Evolutionary conservation across 2,113 vertebrate genomes (phyloP).

Genomic region (Tenrec ecaudatus): DNA sequence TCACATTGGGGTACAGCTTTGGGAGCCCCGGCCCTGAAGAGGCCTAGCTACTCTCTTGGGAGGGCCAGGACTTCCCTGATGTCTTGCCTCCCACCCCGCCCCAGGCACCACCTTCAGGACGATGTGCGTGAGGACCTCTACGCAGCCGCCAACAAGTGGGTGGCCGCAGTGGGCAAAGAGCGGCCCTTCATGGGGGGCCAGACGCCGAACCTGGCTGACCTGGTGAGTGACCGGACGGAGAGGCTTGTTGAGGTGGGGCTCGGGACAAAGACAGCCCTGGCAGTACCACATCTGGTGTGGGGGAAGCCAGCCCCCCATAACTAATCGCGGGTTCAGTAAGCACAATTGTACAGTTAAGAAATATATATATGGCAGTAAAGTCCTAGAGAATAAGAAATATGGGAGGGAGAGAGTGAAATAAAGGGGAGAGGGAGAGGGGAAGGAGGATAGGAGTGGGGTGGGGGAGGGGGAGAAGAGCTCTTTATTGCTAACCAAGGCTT

Average conservation of each 20-base stretch:
- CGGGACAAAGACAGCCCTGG: background rate
- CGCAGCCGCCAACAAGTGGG: slow-evolving; percentile 94
- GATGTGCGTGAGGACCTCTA: slow-evolving; percentile 96
- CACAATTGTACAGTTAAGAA: too few relatives aligned
- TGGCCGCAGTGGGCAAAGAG: slow-evolving; percentile 93
- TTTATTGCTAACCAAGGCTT: too few relatives aligned
- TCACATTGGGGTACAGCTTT: rapidly evolving
- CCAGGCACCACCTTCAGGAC: slow-evolving; percentile 93
- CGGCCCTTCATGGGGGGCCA: slow-evolving; percentile 96
- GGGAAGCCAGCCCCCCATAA: too few relatives aligned
- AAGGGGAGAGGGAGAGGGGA: too few relatives aligned
- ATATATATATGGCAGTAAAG: too few relatives aligned
- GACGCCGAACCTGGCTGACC: slow-evolving; percentile 94
- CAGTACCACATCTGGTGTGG: rapidly evolving
- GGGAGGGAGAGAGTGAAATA: too few relatives aligned
- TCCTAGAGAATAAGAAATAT: too few relatives aligned
- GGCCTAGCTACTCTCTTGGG: background rate
- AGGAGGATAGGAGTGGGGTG: too few relatives aligned
- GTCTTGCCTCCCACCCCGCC: background rate
- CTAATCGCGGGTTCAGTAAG: too few relatives aligned
- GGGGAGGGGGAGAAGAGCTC: too few relatives aligned
- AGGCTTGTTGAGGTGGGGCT: background rate
- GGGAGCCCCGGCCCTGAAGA: background rate
- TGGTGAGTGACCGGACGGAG: slow-evolving; percentile 87
- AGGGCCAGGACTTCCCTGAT: background rate